Conservation (phyloP, 2,888 invertebrate species). For the Tiliacea citrago region DNA sequence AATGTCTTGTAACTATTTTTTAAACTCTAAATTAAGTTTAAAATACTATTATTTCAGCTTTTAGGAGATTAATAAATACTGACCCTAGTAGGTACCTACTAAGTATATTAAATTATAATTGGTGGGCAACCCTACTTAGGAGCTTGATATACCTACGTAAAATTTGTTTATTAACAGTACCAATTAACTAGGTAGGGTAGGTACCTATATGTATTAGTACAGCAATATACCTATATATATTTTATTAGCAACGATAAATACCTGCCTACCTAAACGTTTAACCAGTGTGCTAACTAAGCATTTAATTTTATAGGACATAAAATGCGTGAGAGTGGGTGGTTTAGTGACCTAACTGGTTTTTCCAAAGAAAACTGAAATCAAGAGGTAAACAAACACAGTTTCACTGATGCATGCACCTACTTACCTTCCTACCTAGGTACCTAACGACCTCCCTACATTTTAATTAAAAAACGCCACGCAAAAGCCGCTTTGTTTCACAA, state of each 20-base stretch:
- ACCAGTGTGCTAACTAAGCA: conserved; percentile 1
- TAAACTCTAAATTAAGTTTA: too few relatives aligned
- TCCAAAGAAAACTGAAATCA: background rate
- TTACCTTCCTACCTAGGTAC: background rate
- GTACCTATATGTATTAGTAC: too few relatives aligned
- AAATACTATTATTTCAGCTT: too few relatives aligned
- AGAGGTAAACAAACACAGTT: conserved; percentile 24
- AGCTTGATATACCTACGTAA: background rate
- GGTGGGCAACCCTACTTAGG: too few relatives aligned
- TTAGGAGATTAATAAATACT: too few relatives aligned
- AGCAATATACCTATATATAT: too few relatives aligned
- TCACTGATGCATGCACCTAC: background rate
- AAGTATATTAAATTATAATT: too few relatives aligned
- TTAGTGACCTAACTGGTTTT: conserved; percentile 22
- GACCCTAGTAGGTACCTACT: too few relatives aligned
- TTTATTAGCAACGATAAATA: background rate
- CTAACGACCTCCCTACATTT: too few relatives aligned
- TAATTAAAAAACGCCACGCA: too few relatives aligned
- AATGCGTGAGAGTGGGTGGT: conserved; percentile 32
- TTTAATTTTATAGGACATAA: conserved; percentile 31
- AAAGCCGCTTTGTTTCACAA: conserved; percentile 43
- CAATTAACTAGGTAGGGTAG: conserved; percentile 2
- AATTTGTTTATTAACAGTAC: background rate
- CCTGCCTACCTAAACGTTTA: too few relatives aligned
- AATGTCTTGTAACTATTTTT: too few relatives aligned